Conservation (phyloP, 1,140 invertebrate species). For the Fopius arisanus region DNA sequence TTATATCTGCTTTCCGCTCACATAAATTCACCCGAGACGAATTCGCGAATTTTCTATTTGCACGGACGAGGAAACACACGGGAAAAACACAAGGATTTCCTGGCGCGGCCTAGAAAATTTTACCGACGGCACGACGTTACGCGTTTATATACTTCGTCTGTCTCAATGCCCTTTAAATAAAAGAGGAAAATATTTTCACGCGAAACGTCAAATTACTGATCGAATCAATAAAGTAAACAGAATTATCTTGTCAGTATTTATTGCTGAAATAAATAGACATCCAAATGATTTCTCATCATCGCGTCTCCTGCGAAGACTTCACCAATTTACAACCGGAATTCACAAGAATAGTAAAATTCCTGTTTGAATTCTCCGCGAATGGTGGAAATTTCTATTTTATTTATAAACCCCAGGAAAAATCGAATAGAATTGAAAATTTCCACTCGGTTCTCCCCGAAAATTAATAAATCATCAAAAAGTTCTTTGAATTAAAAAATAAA, state of each 20-base stretch:
- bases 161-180: background rate
- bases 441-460: too few relatives aligned
- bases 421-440: too few relatives aligned
- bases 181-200: background rate
- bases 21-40: slow-evolving; percentile 16
- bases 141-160: background rate
- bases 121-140: slow-evolving; percentile 7
- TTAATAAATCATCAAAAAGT: too few relatives aligned
- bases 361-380: too few relatives aligned
- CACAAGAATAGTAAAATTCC: too few relatives aligned
- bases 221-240: background rate
- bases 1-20: slow-evolving; percentile 24
- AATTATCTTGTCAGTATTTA: background rate
- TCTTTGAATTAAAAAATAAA: too few relatives aligned
- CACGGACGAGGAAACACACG: background rate
- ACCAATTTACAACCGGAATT: too few relatives aligned
- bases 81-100: slow-evolving; percentile 25
- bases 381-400: too few relatives aligned
- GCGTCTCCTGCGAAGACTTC: too few relatives aligned
- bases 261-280: too few relatives aligned
- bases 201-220: background rate
- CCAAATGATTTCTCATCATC: too few relatives aligned
- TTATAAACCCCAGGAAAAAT: too few relatives aligned
- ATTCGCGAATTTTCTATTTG: background rate
- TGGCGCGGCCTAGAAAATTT: slow-evolving; percentile 15